Evolutionary conservation across 2,888 invertebrate species (phyloP), one percentile per base, ranked within the genome.

Genomic region (Macrophya annulata): DNA sequence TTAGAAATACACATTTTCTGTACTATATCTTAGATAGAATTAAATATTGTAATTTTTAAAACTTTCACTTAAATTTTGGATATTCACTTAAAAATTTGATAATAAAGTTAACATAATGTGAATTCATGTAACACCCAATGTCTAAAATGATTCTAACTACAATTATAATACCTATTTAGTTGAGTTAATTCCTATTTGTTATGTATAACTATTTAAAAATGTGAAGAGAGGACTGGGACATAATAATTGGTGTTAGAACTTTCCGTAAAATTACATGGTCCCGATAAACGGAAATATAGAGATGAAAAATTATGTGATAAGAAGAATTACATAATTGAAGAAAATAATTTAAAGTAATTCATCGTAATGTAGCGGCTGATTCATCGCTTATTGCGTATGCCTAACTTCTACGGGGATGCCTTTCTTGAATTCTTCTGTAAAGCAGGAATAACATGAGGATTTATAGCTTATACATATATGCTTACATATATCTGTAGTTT

Each of bases 341-440:
- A 55, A 37, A 40, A 48, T 12, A 48, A 71, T 71, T 76, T 17
- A n/a, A 25, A 82, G 15, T 51, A 68, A 71, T 83, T 83, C 48
- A 68, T 71, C 83, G 25, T 45, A 68, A 71, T 71, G 83, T 48
- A 71, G 68, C n/a, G 68, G 83, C 48, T 83, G 83, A 83, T 65
- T 65, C 68, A 68, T 83, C 71, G 83, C 48, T 83, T 68, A 83
- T 71, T 83, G 45, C 62, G 62, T 81, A 83, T 83, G 68, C 37
- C 48, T 83, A 83, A 83, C 83, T 43, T 83, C 83, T 83, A 83
- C 48, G 65, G 83, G 68, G 51, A n/a, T 48, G 71, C 68, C 31
- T 71, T 83, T 51, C 71, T 83, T 65, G 83, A 83, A 68, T 83
- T 71, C 71, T 68, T 83, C 83, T 83, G 83, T 71, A 83, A 83